Evolutionary conservation across 1,140 invertebrate species (phyloP), one percentile per base, ranked within the genome.

Genomic region (Macrosteles quadrilineatus): DNA sequence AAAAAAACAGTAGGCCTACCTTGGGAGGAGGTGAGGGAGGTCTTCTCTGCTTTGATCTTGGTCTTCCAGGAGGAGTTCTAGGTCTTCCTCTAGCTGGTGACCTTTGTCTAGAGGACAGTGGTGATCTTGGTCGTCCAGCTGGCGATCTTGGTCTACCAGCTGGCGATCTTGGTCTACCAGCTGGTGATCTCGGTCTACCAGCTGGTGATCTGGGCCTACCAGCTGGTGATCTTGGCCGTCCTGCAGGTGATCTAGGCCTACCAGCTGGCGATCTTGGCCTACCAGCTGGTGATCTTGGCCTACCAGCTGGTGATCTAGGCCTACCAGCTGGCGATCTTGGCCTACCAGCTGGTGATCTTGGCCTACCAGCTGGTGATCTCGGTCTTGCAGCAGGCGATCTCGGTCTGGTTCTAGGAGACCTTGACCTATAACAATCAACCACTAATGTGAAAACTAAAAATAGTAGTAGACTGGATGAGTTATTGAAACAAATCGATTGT

Each of bases 71-170:
- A 3, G 71, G 68, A n/a, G 71, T 70, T 50, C 59, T 53, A n/a
- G 70, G 59, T 32, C 70, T 53, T 19, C 32, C 64, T 47, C 40
- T 21, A 25, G 68, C 32, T 1, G 62, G 45, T 27, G 71, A 47
- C 30, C 71, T 45, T 1, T 23, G 21, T 30, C 23, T 14, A 3
- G 12, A 21, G 57, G 69, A 55, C 1, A 19, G 12, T 30, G 67
- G 68, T 4, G 47, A 50, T 50, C 55, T 59, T 27, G 55, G 55
- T 29, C 55, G 21, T 11, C 40, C 43, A 25, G 68, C 32, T 1
- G 71, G 68, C n/a, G 71, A 62, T 32, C 59, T 53, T 30, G 70
- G 59, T 66, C 72, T 69, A 0, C 17, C 47, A 1, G 12, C 21
- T 19, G 67, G 68, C 29, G 57, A 64, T 11, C 57, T 14, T 1